These are phyloP conservation scores for Sphecodes monilicornis DNA, from an alignment of 2,888 invertebrate genomes.

Conservation along the genomic window DNA sequence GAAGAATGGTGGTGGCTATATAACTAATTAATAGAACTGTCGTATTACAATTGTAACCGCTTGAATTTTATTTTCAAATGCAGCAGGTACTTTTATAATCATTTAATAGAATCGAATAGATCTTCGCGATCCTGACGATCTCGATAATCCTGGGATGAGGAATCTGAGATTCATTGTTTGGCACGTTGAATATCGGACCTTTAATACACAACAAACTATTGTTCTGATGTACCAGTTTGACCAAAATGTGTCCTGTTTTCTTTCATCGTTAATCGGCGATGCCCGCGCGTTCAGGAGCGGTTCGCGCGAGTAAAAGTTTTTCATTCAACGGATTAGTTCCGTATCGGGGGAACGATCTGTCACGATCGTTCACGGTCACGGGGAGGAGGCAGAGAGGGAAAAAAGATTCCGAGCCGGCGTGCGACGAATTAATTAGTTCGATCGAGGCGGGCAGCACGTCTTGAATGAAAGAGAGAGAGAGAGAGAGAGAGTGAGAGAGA, in stretches of 20 bases:
- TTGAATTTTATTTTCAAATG: no score
- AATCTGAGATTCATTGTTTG: no score
- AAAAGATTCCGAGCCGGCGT: conserved; percentile 63
- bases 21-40: no score
- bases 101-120: no score
- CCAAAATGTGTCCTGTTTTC: not conserved
- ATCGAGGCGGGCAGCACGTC: conserved; percentile 65
- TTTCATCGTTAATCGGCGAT: not conserved
- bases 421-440: conserved; percentile 74
- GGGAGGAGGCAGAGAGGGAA: conserved; percentile 13
- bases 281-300: conserved; percentile 7
- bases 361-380: conserved; percentile 51
- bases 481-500: not conserved
- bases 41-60: no score
- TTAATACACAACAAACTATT: not conserved
- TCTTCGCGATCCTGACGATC: no score
- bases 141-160: no score
- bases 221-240: not conserved
- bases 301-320: conserved; percentile 54
- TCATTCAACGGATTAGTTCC: conserved; percentile 65
- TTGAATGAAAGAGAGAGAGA: conserved; percentile 57
- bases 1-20: no score
- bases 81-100: no score
- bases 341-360: conserved; percentile 65
- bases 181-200: no score